Percentiles rank a stretch among this genome's conserved stretches.
Conservation (phyloP, 2,797 vertebrate species). For the Molossus molossus region DNA sequence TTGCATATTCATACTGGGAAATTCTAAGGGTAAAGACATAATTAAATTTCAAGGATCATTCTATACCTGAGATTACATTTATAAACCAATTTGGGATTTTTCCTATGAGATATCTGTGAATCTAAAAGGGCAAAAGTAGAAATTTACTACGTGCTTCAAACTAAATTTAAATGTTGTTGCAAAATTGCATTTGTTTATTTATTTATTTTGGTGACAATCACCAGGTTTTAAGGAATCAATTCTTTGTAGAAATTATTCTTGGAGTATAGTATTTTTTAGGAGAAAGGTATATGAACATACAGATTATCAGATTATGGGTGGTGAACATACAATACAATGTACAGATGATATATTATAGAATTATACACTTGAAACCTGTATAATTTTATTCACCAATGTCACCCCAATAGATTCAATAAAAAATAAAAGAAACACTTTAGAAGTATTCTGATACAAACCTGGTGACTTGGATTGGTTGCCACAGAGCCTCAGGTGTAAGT, state of each 20-base stretch:
- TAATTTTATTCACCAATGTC: not conserved
- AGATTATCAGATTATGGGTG: not conserved
- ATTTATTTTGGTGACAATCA: not conserved
- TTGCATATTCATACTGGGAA: conserved; percentile 56
- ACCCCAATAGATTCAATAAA: not conserved
- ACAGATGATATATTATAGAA: not conserved
- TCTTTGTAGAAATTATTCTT: conserved; percentile 23
- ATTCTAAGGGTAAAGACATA: conserved; percentile 33
- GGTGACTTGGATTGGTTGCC: not conserved
- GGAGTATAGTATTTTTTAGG: not conserved
- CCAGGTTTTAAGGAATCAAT: not conserved
- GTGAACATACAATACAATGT: not conserved
- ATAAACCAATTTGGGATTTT: conserved; percentile 56
- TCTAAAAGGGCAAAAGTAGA: conserved; percentile 19
- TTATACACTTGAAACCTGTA: not conserved
- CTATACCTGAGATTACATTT: conserved; percentile 57
- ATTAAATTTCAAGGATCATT: conserved; percentile 65
- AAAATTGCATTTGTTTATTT: not conserved
- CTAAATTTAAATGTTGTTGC: conserved; percentile 18
- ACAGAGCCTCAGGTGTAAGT: not conserved
- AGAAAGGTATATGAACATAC: not conserved
- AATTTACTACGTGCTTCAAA: conserved; percentile 28
- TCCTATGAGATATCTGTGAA: not conserved
- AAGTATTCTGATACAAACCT: not conserved
- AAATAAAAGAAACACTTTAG: conserved; percentile 11